These are phyloP conservation scores for Psettodes erumei DNA, from an alignment of 2,113 vertebrate genomes.

Conservation along the genomic window DNA sequence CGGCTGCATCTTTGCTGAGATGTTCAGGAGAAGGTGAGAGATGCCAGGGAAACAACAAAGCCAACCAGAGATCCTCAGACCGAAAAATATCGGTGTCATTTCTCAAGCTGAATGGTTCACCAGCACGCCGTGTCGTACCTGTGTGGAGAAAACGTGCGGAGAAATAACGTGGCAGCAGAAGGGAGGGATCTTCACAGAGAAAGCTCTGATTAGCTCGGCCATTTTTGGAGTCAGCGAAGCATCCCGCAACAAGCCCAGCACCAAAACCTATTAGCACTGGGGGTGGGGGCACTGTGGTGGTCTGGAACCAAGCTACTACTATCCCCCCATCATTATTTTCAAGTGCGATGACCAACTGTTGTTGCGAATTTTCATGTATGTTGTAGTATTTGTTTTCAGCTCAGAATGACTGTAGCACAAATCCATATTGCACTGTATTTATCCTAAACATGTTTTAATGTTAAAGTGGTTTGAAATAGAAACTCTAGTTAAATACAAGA, in stretches of 20 bases:
- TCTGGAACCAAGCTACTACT: background rate
- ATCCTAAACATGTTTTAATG: background rate
- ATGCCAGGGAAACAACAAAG: no score
- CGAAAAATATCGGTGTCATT: no score
- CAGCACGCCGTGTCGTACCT: background rate
- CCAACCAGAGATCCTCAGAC: no score
- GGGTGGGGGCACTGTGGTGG: background rate
- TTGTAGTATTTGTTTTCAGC: background rate
- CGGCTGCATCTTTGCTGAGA: constrained; percentile 98
- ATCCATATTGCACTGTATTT: background rate
- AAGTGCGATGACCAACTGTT: background rate
- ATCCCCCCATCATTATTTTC: background rate
- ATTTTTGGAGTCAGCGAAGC: background rate
- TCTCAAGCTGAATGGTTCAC: no score
- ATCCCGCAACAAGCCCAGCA: background rate
- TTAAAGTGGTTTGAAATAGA: background rate
- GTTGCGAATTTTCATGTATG: background rate
- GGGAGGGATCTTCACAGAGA: background rate
- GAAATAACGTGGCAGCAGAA: background rate
- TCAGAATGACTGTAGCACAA: no score
- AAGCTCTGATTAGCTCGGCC: background rate
- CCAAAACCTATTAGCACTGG: background rate
- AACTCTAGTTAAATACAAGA: no score
- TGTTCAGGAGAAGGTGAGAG: constrained; percentile 97
- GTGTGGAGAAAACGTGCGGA: background rate